Conservation (phyloP, 2,797 vertebrate species). For the Darevskia mixta region DNA sequence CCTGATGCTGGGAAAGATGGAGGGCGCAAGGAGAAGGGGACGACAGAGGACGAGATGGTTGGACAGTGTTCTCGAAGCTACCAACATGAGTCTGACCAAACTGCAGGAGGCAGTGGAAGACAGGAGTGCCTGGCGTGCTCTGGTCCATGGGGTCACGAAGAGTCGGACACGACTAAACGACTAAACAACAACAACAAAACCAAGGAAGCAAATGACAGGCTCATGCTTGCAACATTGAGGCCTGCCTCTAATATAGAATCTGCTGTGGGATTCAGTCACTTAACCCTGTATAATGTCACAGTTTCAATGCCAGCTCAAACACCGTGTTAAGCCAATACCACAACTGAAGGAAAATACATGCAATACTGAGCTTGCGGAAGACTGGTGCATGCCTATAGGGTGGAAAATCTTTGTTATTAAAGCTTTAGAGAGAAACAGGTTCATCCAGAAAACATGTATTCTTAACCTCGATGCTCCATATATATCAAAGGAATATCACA, state of each 20-base stretch:
- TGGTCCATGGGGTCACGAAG: too few relatives aligned
- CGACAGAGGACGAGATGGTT: too few relatives aligned
- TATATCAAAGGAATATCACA: conserved; percentile 21
- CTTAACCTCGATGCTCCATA: conserved; percentile 33
- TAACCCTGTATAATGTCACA: conserved; percentile 28
- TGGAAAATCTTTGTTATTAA: conserved; percentile 44
- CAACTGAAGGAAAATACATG: conserved; percentile 12
- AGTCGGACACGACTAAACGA: too few relatives aligned
- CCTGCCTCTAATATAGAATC: background rate
- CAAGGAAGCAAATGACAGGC: background rate
- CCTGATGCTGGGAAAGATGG: too few relatives aligned
- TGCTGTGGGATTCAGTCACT: conserved; percentile 11
- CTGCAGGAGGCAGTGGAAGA: too few relatives aligned
- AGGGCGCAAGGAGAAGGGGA: too few relatives aligned
- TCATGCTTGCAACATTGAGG: too few relatives aligned
- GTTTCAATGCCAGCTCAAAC: conserved; percentile 15
- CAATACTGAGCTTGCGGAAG: fast-evolving
- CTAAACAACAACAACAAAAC: too few relatives aligned
- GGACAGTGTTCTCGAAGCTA: too few relatives aligned
- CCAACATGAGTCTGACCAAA: too few relatives aligned
- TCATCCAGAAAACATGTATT: conserved; percentile 32
- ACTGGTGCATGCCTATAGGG: background rate
- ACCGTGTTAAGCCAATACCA: background rate
- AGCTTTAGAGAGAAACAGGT: conserved; percentile 34
- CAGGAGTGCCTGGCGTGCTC: too few relatives aligned